Conservation (phyloP, 1,140 invertebrate genomes). For the Drosophila hydei region DNA sequence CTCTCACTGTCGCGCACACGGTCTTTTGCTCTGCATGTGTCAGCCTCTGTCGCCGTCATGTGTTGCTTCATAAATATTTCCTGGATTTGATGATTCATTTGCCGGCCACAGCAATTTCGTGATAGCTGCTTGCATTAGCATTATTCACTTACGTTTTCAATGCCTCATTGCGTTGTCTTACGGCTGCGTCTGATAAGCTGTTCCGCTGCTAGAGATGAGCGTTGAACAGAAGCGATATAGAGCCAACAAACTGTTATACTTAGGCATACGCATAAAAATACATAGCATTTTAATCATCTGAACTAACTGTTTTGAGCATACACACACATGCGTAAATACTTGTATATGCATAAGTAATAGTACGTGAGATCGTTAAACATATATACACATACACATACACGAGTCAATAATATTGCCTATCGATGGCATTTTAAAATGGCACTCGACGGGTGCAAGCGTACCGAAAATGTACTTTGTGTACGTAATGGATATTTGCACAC, state of each 20-base stretch:
- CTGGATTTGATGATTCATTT: slow-evolving; percentile 46
- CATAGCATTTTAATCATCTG: too few relatives aligned
- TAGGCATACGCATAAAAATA: background rate
- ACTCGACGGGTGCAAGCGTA: too few relatives aligned
- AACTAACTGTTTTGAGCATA: too few relatives aligned
- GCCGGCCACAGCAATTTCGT: slow-evolving; percentile 38
- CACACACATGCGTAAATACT: too few relatives aligned
- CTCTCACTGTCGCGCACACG: slow-evolving; percentile 1
- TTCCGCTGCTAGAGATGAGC: background rate
- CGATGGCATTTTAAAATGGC: too few relatives aligned
- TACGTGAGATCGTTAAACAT: too few relatives aligned
- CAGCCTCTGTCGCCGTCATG: slow-evolving; percentile 26
- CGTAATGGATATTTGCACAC: too few relatives aligned
- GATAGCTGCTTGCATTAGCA: slow-evolving; percentile 18
- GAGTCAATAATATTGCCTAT: too few relatives aligned
- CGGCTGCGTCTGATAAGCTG: slow-evolving; percentile 9
- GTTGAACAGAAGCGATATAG: too few relatives aligned
- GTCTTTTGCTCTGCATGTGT: slow-evolving; percentile 17
- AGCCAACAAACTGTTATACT: background rate
- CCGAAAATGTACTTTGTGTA: too few relatives aligned
- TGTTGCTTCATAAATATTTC: slow-evolving; percentile 65
- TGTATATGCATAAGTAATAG: too few relatives aligned
- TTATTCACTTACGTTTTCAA: slow-evolving; percentile 29
- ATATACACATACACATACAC: background rate
- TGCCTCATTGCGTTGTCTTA: slow-evolving; percentile 1